A percentile compares a stretch with the other conserved stretches of the same genome.
phyloP scores from a whole-genome alignment of 2,113 vertebrate species.

The Pipra filicauda region DNA sequence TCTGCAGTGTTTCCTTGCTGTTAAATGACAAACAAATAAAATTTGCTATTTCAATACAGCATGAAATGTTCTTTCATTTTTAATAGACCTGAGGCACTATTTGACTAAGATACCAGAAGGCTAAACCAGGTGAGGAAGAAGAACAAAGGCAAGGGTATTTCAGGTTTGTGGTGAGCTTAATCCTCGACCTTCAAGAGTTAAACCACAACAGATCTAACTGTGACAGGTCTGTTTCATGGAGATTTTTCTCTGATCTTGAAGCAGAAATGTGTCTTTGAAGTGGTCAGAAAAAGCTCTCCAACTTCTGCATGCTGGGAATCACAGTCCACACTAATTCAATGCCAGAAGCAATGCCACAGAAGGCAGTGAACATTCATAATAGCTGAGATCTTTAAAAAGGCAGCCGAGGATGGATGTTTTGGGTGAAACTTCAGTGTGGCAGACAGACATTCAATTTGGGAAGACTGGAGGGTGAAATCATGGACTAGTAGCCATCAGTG shows the following conservation, averaged over 20 bases:
- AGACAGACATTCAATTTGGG: not conserved
- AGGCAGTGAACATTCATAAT: not conserved
- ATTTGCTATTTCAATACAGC: not conserved
- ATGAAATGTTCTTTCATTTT: not conserved
- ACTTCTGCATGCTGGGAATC: not conserved
- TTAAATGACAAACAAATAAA: slow-evolving; percentile 44
- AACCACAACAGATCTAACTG: not conserved
- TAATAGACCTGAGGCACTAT: not conserved
- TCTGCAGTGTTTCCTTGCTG: not conserved
- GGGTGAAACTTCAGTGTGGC: not conserved
- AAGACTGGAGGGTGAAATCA: not conserved
- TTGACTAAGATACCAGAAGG: not conserved
- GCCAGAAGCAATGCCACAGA: not conserved
- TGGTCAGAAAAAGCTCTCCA: not conserved
- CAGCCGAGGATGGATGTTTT: not conserved
- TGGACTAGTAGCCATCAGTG: not conserved
- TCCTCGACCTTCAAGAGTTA: not conserved
- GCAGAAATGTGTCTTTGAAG: not conserved
- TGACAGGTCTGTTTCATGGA: not conserved
- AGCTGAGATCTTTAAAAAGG: not conserved
- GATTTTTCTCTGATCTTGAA: not conserved
- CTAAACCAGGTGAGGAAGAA: not conserved
- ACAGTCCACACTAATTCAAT: not conserved
- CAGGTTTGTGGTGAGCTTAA: not conserved
- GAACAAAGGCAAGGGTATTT: not conserved